phyloP scores from a whole-genome alignment of 1,140 invertebrate species.

The Drosophila carrolli region DNA sequence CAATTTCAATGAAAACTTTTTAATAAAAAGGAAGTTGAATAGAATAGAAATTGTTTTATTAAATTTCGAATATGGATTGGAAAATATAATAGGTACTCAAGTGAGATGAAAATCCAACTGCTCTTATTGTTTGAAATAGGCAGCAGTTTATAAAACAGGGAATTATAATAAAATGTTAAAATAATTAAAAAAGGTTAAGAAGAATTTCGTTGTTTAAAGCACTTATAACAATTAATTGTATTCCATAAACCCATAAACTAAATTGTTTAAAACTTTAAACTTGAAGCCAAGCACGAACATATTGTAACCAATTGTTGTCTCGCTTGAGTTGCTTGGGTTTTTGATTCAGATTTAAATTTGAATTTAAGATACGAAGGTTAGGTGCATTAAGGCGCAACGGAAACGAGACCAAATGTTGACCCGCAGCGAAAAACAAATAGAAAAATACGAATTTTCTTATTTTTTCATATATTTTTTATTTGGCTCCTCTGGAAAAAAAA shows the following conservation, averaged over 20 bases:
- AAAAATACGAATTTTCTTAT: conserved; percentile 12
- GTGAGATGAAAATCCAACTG: too few relatives aligned
- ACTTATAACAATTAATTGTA: too few relatives aligned
- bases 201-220: too few relatives aligned
- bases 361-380: conserved; percentile 59
- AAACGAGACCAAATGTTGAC: conserved; percentile 69
- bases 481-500: not conserved
- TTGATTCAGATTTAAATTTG: conserved; percentile 19
- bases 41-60: not conserved
- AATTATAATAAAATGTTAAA: too few relatives aligned
- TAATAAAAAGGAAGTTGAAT: too few relatives aligned
- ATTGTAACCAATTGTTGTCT: conserved; percentile 31
- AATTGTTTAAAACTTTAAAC: not conserved
- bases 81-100: too few relatives aligned
- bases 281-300: not conserved
- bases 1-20: too few relatives aligned
- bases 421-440: conserved; percentile 47
- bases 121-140: too few relatives aligned
- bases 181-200: too few relatives aligned
- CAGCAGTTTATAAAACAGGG: too few relatives aligned
- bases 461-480: not conserved
- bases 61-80: too few relatives aligned
- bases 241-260: too few relatives aligned
- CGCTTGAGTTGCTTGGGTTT: conserved; percentile 24
- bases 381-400: conserved; percentile 81